Percentiles rank a stretch among this genome's conserved stretches.
phyloP scores from a whole-genome alignment of 2,113 vertebrate species.

The Telmatochromis brachygnathus region DNA sequence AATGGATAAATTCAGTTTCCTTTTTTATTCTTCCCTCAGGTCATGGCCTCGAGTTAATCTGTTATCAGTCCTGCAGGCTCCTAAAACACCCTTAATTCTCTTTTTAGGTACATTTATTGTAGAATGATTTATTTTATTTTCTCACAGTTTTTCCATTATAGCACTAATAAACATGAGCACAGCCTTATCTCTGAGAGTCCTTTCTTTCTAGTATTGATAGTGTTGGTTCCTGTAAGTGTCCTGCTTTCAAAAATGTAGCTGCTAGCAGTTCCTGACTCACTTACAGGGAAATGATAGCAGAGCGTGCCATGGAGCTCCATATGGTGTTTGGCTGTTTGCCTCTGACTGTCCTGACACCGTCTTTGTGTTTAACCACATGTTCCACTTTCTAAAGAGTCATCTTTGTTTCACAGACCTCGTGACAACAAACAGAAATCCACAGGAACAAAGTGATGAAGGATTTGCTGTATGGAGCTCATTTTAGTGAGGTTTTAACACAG shows the following conservation, averaged over 20 bases:
- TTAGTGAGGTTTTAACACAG: not conserved
- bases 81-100: not conserved
- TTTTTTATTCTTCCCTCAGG: not conserved
- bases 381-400: not conserved
- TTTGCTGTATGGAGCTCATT: not conserved
- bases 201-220: not conserved
- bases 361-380: not conserved
- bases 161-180: not conserved
- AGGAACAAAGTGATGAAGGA: not conserved
- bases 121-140: not conserved
- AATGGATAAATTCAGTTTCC: not conserved
- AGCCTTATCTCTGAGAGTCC: not conserved
- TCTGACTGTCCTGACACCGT: not conserved
- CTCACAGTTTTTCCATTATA: not conserved
- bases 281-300: not conserved
- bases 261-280: not conserved
- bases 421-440: not conserved
- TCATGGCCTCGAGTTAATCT: not conserved
- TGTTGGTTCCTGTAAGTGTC: not conserved
- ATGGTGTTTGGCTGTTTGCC: not conserved
- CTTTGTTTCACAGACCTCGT: not conserved
- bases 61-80: not conserved
- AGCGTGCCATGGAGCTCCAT: not conserved
- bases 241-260: not conserved
- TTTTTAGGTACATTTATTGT: not conserved